These are phyloP conservation scores for Gonocerus acuteangulatus DNA, from an alignment of 2,888 invertebrate species.

Conservation along the genomic window DNA sequence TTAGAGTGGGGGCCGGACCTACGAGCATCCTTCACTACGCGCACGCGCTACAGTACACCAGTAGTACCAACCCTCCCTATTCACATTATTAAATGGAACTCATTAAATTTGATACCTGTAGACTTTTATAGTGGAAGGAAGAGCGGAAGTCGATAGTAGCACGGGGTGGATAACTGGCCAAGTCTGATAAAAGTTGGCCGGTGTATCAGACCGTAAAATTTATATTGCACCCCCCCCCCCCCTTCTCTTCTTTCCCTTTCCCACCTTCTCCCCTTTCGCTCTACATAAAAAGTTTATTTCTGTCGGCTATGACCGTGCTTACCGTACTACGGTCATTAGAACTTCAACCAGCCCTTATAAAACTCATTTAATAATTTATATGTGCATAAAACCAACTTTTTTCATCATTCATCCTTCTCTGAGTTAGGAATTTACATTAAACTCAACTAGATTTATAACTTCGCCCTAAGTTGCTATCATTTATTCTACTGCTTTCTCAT, in stretches of 20 bases:
- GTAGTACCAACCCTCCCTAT: no score
- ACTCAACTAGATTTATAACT: no score
- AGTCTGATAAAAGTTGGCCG: conserved; percentile 15
- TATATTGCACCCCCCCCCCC: conserved; percentile 3
- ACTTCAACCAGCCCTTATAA: conserved; percentile 4
- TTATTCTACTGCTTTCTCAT: no score
- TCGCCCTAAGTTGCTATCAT: no score
- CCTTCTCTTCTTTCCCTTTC: no score
- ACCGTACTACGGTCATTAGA: conserved; percentile 9
- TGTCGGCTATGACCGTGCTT: background rate
- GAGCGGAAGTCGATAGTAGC: background rate
- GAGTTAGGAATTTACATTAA: no score
- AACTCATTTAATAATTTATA: conserved; percentile 10
- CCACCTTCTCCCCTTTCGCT: background rate
- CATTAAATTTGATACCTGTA: conserved; percentile 16
- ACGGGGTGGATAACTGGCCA: background rate
- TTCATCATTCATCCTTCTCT: no score
- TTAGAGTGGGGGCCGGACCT: no score
- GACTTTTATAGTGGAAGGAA: background rate
- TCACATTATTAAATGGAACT: conserved; percentile 8
- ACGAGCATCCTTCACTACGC: no score
- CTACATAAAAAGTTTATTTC: conserved; percentile 13
- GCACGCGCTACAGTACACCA: no score
- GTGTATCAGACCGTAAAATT: conserved; percentile 19
- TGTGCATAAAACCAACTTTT: no score